phyloP scores from a whole-genome alignment of 2,888 invertebrate species.

The Pandemis cinnamomeana region DNA sequence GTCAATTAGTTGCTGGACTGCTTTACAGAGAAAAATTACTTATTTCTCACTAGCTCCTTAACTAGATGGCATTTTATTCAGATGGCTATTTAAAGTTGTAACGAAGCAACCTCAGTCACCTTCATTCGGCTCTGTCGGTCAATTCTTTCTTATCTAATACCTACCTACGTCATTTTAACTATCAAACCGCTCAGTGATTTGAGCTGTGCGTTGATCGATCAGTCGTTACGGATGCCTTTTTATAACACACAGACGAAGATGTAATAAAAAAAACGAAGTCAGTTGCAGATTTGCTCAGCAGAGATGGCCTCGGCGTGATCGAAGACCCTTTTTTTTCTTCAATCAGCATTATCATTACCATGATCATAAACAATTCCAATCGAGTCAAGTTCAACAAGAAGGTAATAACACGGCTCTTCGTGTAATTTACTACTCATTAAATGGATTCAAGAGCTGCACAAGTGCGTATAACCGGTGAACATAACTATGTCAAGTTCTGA shows the following conservation, averaged over 20 bases:
- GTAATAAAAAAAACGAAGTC: background rate
- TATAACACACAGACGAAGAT: background rate
- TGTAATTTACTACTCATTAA: slow-evolving; percentile 73
- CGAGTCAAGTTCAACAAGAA: slow-evolving; percentile 73
- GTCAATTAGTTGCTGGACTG: background rate
- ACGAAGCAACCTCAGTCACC: no score
- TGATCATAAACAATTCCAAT: slow-evolving; percentile 51
- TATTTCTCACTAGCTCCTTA: background rate
- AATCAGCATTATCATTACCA: slow-evolving; percentile 7
- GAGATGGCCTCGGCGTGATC: background rate
- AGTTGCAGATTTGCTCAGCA: no score
- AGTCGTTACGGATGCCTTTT: background rate
- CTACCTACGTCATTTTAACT: no score
- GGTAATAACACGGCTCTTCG: slow-evolving; percentile 65
- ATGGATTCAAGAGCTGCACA: slow-evolving; percentile 60
- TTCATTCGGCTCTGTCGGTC: no score
- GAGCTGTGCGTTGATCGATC: no score
- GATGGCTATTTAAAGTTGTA: no score
- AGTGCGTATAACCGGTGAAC: slow-evolving; percentile 48
- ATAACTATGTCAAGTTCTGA: slow-evolving; percentile 73
- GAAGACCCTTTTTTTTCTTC: background rate
- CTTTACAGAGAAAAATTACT: background rate
- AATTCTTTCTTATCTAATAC: no score
- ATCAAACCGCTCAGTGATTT: no score
- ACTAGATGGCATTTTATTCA: no score